A percentile compares a stretch with the other conserved stretches of the same genome.
Conservation (phyloP, 2,888 invertebrate genomes). For the Toxonevra muliebris region DNA sequence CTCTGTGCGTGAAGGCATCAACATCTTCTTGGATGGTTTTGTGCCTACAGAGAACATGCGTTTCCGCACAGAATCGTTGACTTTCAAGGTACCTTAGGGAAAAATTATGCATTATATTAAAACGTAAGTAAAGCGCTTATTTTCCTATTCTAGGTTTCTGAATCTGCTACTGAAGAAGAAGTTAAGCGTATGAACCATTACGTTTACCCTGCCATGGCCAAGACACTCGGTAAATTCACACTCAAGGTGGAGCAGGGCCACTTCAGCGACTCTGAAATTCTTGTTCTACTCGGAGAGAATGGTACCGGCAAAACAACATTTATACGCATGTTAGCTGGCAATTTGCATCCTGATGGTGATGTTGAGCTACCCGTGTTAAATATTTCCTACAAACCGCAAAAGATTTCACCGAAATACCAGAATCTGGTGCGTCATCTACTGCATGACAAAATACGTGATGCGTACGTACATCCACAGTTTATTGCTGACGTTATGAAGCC, state of each 20-base stretch:
- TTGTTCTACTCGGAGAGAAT: conserved; percentile 96
- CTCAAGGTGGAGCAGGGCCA: conserved; percentile 87
- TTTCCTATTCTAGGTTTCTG: conserved; percentile 74
- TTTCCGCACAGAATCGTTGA: conserved; percentile 95
- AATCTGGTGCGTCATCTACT: conserved; percentile 91
- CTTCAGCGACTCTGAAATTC: conserved; percentile 99
- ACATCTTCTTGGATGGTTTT: conserved; percentile 99
- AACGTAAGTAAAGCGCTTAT: background rate
- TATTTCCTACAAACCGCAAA: conserved; percentile 99
- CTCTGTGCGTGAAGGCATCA: conserved; percentile 99
- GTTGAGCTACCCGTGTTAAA: conserved; percentile 82
- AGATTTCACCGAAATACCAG: conserved; percentile 97
- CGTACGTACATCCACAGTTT: conserved; percentile 97
- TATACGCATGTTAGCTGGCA: conserved; percentile 97
- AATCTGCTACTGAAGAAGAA: conserved; percentile 97
- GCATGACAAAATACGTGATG: conserved; percentile 97
- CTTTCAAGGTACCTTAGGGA: conserved; percentile 77
- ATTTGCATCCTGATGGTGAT: conserved; percentile 85
- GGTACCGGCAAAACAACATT: conserved; percentile 99
- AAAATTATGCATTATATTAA: background rate
- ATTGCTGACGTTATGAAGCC: conserved; percentile 99
- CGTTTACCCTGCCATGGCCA: conserved; percentile 93
- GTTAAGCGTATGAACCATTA: conserved; percentile 97
- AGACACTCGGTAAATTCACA: conserved; percentile 78
- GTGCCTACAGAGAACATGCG: conserved; percentile 99